A percentile compares a stretch with the other conserved stretches of the same genome.
These are phyloP conservation scores for Carollia perspicillata DNA, from an alignment of 2,113 vertebrate genomes.

Conservation along the genomic window DNA sequence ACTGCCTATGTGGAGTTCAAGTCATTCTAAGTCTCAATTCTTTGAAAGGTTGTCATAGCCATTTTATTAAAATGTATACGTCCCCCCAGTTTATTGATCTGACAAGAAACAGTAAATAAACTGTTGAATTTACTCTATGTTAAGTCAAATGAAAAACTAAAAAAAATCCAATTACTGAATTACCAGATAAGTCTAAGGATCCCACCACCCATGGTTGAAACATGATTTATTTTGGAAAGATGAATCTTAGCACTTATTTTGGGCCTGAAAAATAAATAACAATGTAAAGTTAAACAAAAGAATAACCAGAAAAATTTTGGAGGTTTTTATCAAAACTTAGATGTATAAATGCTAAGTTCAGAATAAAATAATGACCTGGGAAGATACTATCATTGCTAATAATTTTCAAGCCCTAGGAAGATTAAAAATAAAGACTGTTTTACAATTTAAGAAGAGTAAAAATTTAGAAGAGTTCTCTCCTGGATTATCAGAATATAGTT, in stretches of 20 bases:
- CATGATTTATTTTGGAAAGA: slow-evolving; percentile 18
- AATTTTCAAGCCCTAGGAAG: not conserved
- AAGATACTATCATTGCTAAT: not conserved
- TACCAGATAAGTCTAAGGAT: not conserved
- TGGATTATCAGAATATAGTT: not conserved
- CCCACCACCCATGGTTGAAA: not conserved
- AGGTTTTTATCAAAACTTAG: not conserved
- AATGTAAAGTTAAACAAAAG: slow-evolving; percentile 10
- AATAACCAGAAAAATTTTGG: not conserved
- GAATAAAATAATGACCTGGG: not conserved
- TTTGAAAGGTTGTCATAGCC: not conserved
- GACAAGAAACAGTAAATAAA: not conserved
- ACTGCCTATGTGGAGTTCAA: not conserved
- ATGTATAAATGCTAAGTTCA: not conserved
- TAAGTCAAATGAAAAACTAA: not conserved
- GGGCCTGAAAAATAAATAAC: not conserved
- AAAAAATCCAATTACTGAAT: not conserved
- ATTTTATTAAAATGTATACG: not conserved
- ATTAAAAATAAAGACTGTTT: not conserved
- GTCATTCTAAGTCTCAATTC: not conserved
- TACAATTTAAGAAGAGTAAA: not conserved
- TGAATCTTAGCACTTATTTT: not conserved
- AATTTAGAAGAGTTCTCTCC: not conserved
- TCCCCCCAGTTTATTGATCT: not conserved
- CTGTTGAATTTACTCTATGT: not conserved